phyloP scores from a whole-genome alignment of 2,888 invertebrate genomes.

The Apotomis betuletana region DNA sequence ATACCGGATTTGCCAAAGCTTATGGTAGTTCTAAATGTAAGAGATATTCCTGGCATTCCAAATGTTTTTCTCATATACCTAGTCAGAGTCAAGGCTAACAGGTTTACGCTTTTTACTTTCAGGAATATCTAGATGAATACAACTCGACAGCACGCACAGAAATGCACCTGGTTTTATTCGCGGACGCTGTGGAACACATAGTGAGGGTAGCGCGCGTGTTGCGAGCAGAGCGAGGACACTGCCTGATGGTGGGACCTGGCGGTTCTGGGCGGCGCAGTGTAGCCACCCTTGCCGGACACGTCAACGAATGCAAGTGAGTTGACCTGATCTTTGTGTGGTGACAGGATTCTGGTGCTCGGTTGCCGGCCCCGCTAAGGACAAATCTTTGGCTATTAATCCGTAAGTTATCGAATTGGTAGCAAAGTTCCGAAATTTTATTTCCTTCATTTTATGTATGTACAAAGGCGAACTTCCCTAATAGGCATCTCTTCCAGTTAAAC shows the following conservation, averaged over 20 bases:
- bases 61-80: background rate
- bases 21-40: slow-evolving; percentile 87
- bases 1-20: slow-evolving; percentile 89
- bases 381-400: too few relatives aligned
- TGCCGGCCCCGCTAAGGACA: too few relatives aligned
- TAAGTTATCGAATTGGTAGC: too few relatives aligned
- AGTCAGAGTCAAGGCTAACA: background rate
- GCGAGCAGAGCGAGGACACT: slow-evolving; percentile 93
- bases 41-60: slow-evolving; percentile 37
- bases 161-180: slow-evolving; percentile 93
- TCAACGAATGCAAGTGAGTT: slow-evolving; percentile 90
- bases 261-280: slow-evolving; percentile 96
- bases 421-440: too few relatives aligned
- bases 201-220: slow-evolving; percentile 93
- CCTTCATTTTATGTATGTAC: too few relatives aligned
- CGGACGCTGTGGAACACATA: slow-evolving; percentile 94
- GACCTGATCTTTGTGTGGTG: too few relatives aligned
- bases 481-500: too few relatives aligned
- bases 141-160: slow-evolving; percentile 90
- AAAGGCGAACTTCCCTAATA: too few relatives aligned
- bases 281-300: slow-evolving; percentile 91
- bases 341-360: too few relatives aligned
- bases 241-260: slow-evolving; percentile 93
- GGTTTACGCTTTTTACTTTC: slow-evolving; percentile 43
- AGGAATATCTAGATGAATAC: slow-evolving; percentile 94